These are phyloP conservation scores for Poecilia wingei DNA, from an alignment of 2,797 vertebrate species.

Conservation along the genomic window DNA sequence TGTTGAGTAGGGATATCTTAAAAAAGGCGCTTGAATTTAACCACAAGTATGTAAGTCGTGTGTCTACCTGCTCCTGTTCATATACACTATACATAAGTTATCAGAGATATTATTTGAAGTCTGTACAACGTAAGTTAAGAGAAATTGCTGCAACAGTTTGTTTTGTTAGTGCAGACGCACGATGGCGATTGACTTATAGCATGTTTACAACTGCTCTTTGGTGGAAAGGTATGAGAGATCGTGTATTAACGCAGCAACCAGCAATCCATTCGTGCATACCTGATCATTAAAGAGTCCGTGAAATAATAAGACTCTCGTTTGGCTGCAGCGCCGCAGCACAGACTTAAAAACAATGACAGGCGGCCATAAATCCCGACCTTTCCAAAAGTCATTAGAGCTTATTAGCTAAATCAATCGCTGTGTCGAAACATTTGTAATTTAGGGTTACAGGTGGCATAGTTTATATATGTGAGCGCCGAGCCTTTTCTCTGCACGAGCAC, in stretches of 20 bases:
- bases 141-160: background rate
- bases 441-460: conserved; percentile 33
- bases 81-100: background rate
- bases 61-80: background rate
- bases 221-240: background rate
- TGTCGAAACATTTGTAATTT: conserved; percentile 24
- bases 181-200: background rate
- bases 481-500: conserved; percentile 55
- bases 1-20: background rate
- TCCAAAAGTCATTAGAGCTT: background rate
- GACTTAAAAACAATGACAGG: conserved; percentile 4
- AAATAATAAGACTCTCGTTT: conserved; percentile 34
- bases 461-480: conserved; percentile 28
- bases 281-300: conserved; percentile 16
- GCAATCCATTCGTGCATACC: conserved; percentile 2
- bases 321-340: background rate
- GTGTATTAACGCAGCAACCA: conserved; percentile 31
- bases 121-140: background rate
- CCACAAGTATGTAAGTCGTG: background rate
- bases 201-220: conserved; percentile 17
- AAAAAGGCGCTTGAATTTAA: background rate
- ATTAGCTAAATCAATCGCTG: conserved; percentile 18
- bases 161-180: background rate
- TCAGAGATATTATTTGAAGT: background rate
- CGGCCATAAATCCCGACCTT: conserved; percentile 26